Percentiles rank a stretch among this genome's conserved stretches.
These are phyloP conservation scores for Petrolisthes cinctipes DNA, from an alignment of 2,888 invertebrate species.

Conservation along the genomic window DNA sequence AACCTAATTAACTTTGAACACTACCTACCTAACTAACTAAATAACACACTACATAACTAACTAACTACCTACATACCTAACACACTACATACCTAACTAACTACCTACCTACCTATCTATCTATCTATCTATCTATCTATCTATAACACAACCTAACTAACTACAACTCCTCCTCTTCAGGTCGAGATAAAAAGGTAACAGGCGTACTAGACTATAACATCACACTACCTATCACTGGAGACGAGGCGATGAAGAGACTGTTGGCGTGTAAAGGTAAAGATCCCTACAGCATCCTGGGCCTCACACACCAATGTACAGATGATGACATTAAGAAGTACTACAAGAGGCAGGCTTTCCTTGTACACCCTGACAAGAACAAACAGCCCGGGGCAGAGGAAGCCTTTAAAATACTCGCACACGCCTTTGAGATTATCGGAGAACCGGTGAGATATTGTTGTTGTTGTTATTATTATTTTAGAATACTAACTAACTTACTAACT, in stretches of 20 bases:
- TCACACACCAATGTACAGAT: conserved; percentile 82
- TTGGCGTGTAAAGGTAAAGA: conserved; percentile 95
- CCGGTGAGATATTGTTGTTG: conserved; percentile 82
- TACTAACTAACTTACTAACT: too few species aligned
- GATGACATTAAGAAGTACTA: conserved; percentile 93
- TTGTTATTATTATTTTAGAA: too few species aligned
- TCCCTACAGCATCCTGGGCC: conserved; percentile 92
- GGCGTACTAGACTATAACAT: conserved; percentile 78
- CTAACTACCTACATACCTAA: too few species aligned
- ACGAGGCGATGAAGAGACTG: conserved; percentile 93
- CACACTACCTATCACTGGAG: conserved; percentile 87
- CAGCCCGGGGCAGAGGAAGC: conserved; percentile 96
- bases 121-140: too few species aligned
- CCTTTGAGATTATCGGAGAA: conserved; percentile 94
- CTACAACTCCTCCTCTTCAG: conserved; percentile 11
- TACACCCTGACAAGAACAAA: conserved; percentile 96
- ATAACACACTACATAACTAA: too few species aligned
- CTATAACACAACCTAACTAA: too few species aligned
- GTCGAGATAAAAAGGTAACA: conserved; percentile 42
- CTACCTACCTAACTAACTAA: too few species aligned
- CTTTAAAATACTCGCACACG: conserved; percentile 94
- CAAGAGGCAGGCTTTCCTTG: conserved; percentile 91
- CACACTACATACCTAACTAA: too few species aligned
- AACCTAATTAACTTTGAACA: too few species aligned
- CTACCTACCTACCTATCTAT: too few species aligned